Evolutionary conservation across 2,888 invertebrate genomes (phyloP), one percentile per base, ranked within the genome.

Genomic region (Orchesellides sinensis): DNA sequence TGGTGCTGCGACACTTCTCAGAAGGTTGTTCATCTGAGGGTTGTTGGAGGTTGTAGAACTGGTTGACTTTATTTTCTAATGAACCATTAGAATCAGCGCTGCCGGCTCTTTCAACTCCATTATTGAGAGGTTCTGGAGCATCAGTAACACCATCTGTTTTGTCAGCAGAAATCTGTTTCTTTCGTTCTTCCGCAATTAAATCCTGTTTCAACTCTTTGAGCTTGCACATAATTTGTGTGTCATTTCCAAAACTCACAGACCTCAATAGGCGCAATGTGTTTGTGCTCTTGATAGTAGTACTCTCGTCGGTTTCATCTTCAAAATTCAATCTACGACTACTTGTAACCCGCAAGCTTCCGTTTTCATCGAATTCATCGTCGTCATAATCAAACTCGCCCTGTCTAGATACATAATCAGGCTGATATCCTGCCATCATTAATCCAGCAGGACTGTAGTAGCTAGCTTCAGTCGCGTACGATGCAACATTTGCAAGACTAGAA

Each of bases 191-290:
- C 2, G 81, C 78, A 66, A 86, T 78, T 27, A 84, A 4, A 10
- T 88, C 88, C 35, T 88, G 78, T 54, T 86, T 87, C 12, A 88
- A 32, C 59, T 87, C 87, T 49, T 88, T 88, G 6, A 89, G 82
- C 59, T 89, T 89, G 19, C 86, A 85, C 86, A 89, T 88, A n/a
- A 95, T 93, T 89, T 94, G 93, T 5, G 94, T 94, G 89, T 95
- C 95, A n/a, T 94, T 94, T 0, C 94, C 95, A 90, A 94, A 94
- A 89, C 94, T 95, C 89, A 95, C 94, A 0, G 94, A 94, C 84
- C 91, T 89, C 14, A 88, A 74, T 21, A 88, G 74, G 21, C 87
- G 47, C 56, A 87, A 65, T 0, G 87, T 86, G 47, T 82, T 83
- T 29, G 78, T 79, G 69, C 85, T 83, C 12, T 78, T 79, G n/a